Evolutionary conservation across 1,140 invertebrate genomes (phyloP).

Genomic region (Tribolium castaneum): DNA sequence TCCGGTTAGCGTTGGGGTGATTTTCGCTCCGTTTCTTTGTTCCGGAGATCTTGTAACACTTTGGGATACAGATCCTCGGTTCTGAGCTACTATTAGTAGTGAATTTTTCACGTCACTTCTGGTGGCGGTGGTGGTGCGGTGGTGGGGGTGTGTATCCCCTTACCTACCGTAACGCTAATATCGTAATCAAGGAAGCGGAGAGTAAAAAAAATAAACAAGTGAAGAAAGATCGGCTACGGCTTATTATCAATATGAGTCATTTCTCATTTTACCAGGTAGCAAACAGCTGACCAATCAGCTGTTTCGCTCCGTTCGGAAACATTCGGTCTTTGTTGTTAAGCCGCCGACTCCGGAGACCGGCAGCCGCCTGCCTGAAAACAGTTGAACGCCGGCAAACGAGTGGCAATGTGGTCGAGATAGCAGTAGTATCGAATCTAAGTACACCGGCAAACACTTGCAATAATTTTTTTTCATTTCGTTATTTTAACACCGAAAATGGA

Average conservation of each 20-base stretch:
- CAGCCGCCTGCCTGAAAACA: constrained; percentile 11
- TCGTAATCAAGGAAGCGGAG: constrained; percentile 13
- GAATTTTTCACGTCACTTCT: neutral
- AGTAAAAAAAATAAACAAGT: constrained; percentile 25
- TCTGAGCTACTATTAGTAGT: constrained; percentile 10
- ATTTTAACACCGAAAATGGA: neutral
- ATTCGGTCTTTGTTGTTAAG: constrained; percentile 24
- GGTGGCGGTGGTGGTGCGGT: neutral
- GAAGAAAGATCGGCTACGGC: constrained; percentile 21
- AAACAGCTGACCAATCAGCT: constrained; percentile 30
- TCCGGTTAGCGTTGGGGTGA: neutral
- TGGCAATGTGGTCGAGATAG: neutral
- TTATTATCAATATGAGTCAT: constrained; percentile 31
- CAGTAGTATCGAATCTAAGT: neutral
- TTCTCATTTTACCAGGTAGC: constrained; percentile 32
- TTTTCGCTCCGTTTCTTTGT: constrained; percentile 26
- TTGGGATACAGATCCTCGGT: constrained; percentile 9
- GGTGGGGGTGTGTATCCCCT: neutral
- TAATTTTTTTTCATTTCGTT: constrained; percentile 11
- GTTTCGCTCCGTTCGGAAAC: constrained; percentile 5
- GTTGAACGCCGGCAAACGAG: constrained; percentile 11
- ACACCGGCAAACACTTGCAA: constrained; percentile 20
- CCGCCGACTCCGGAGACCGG: neutral
- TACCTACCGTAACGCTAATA: constrained; percentile 13
- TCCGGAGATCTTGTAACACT: constrained; percentile 12